These are phyloP conservation scores for Apus apus DNA, from an alignment of 2,113 vertebrate species.

Conservation along the genomic window DNA sequence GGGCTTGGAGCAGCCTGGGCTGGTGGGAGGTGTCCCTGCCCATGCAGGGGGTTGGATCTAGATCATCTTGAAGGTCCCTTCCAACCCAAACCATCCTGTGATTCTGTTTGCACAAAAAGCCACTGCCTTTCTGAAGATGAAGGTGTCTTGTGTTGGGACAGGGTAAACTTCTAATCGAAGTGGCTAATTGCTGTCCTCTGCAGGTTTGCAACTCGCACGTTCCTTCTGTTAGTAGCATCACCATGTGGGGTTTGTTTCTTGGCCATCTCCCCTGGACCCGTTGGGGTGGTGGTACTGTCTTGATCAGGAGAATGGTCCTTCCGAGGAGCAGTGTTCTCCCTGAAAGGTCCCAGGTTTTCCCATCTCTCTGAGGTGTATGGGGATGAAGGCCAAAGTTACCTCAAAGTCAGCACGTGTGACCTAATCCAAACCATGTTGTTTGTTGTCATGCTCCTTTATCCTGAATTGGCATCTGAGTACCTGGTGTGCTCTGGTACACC, in stretches of 20 bases:
- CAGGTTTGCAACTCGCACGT: background rate
- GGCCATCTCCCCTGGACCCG: rapidly evolving
- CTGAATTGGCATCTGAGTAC: background rate
- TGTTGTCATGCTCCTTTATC: rapidly evolving
- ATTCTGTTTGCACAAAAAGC: background rate
- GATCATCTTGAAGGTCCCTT: too few species aligned
- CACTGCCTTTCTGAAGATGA: background rate
- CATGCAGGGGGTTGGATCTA: too few species aligned
- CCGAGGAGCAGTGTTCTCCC: background rate
- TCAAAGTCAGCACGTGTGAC: rapidly evolving
- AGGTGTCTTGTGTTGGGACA: rapidly evolving
- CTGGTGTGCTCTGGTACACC: background rate
- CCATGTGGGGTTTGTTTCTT: background rate
- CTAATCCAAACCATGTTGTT: rapidly evolving
- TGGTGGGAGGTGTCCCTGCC: too few species aligned
- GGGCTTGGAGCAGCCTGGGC: too few species aligned
- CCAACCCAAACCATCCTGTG: too few species aligned
- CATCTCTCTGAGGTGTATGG: rapidly evolving
- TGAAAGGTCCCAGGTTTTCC: background rate
- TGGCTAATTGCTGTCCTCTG: background rate
- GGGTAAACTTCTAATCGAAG: background rate
- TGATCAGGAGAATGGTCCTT: too few species aligned
- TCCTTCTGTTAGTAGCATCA: rapidly evolving
- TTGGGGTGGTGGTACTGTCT: background rate
- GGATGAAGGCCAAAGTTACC: background rate